Conservation (phyloP, 1,140 invertebrate genomes). For the Pachypsylla venusta region DNA sequence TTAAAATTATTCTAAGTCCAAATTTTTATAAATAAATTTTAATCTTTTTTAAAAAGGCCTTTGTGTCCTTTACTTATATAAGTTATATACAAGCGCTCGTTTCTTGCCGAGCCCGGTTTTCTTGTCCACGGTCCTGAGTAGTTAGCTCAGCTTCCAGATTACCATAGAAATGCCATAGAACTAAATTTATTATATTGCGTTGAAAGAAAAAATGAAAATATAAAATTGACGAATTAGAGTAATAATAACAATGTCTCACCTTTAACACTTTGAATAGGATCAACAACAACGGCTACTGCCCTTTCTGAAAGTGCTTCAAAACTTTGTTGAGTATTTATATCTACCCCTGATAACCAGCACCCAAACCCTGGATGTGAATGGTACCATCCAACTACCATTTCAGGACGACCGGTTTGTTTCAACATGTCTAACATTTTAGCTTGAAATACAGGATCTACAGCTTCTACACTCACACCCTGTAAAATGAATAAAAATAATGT, state of each 20-base stretch:
- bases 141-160: no score
- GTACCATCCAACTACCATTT: constrained; percentile 99
- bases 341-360: constrained; percentile 99
- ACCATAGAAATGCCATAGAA: no score
- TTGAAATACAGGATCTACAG: constrained; percentile 99
- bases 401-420: constrained; percentile 94
- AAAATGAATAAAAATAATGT: constrained; percentile 18
- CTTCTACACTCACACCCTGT: constrained; percentile 95
- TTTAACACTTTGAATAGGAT: constrained; percentile 99
- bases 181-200: no score
- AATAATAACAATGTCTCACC: constrained; percentile 34
- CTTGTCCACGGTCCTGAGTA: no score
- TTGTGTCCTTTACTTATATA: no score
- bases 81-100: no score
- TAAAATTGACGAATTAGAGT: no score
- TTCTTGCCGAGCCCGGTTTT: no score
- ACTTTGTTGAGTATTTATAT: constrained; percentile 99
- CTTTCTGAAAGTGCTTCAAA: constrained; percentile 97
- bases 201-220: no score
- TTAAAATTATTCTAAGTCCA: no score
- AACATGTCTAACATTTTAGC: constrained; percentile 99
- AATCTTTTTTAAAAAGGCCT: no score
- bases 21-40: no score
- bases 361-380: constrained; percentile 99
- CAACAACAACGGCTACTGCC: constrained; percentile 97